Base-by-base conservation (phyloP, 2,888 invertebrate species). In the Leucoptera coffeella region DNA sequence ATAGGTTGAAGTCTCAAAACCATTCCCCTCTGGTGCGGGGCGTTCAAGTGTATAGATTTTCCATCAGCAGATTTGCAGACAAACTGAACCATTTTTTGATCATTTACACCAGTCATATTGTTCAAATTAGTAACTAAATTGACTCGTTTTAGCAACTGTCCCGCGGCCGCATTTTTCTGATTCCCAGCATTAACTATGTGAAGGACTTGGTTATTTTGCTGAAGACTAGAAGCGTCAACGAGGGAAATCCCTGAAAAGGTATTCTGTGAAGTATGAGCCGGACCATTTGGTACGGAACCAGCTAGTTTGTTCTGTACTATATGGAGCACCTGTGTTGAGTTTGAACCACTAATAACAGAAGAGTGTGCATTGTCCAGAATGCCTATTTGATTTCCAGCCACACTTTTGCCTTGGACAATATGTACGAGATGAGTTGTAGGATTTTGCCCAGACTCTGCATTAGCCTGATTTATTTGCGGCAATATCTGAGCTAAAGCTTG, bases 51-150 rank as follows among this genome's bases (percentile, higher is more conserved):
- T 33, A 76, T 73, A 27, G 74, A 47, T 50, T 76, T 76, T 7
- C 75, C 75, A 38, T 75, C 76, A 11, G 73, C 58, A 20, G 79
- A 75, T 50, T 79, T 79, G 41, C 78, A 79, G 23, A 79, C 74
- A 41, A 78, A 77, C 38, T 78, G 78, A 14, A 78, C 67, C 64
- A 73, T 69, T 43, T 72, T 72, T 36, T 72, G 71, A 32, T 73
- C 73, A 35, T 56, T 67, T 4, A 55, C 45, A 12, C 67, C 69
- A 48, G 71, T 71, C 5, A 55, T 56, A 37, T 67, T 72, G 2
- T 62, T 42, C 2, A 71, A 41, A 41, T 71, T 72, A 1, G 71
- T 72, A 13, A 73, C 37, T 15, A 73, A 49, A 37, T 73, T 73
- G 0, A 73, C 73, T 35, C 69, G 47, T 43, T 73, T 71, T 4